phyloP scores from a whole-genome alignment of 2,113 vertebrate species.

The Pterocles orientalis region DNA sequence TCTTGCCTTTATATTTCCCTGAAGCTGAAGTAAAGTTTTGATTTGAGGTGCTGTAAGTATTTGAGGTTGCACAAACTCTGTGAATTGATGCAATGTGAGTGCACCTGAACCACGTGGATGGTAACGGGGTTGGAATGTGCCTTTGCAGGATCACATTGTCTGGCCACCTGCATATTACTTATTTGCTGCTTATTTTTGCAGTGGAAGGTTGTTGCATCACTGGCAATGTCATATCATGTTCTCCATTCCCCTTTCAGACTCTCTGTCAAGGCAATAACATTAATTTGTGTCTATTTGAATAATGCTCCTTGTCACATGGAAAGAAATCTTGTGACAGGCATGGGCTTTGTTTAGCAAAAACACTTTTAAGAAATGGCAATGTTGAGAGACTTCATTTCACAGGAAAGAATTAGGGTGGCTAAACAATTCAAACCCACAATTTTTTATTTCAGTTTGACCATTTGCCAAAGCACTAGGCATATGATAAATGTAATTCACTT shows the following conservation, averaged over 20 bases:
- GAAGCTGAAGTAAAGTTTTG: neutral
- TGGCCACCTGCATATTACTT: neutral
- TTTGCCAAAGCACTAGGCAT: neutral
- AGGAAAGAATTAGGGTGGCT: neutral
- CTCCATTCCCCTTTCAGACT: neutral
- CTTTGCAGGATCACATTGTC: neutral
- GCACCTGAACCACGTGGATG: neutral
- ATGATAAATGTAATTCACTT: neutral
- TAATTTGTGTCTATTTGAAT: slow-evolving; percentile 26
- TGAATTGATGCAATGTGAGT: neutral
- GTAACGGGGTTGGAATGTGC: neutral
- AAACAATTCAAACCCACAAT: neutral
- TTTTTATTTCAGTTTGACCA: neutral
- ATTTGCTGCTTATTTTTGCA: neutral
- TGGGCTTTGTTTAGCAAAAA: slow-evolving; percentile 5
- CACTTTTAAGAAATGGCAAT: neutral
- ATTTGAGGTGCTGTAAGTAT: neutral
- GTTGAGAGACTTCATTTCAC: neutral
- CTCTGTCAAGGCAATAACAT: neutral
- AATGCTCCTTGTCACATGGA: neutral
- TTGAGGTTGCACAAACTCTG: neutral
- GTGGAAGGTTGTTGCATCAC: neutral
- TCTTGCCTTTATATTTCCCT: neutral
- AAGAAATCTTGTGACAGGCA: neutral
- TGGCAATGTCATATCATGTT: neutral